Conservation (phyloP, 2,888 invertebrate species). For the Melanostoma scalare region DNA sequence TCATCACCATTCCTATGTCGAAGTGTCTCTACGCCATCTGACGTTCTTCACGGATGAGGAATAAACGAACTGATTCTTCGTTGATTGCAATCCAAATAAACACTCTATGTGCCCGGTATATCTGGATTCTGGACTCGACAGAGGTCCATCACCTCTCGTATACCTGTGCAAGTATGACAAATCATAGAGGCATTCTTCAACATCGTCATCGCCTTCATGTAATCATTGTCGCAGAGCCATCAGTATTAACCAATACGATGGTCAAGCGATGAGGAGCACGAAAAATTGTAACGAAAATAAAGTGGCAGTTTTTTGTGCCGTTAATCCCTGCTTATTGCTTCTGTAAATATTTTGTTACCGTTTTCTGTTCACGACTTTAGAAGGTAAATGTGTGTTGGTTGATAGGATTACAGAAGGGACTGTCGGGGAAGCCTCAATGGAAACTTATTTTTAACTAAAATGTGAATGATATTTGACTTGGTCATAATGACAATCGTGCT, state of each 20-base stretch:
- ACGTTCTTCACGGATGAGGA: conserved; percentile 37
- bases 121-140: conserved; percentile 15
- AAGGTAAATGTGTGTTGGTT: neutral
- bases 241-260: neutral
- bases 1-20: conserved; percentile 62
- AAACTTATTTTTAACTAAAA: no score
- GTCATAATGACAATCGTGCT: no score
- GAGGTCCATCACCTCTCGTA: conserved; percentile 56
- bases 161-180: conserved; percentile 43
- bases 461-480: no score
- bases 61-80: conserved; percentile 73
- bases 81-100: conserved; percentile 72
- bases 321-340: conserved; percentile 71
- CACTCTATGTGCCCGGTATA: conserved; percentile 25
- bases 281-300: conserved; percentile 55
- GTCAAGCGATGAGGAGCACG: conserved; percentile 32
- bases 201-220: conserved; percentile 47
- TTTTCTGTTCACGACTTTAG: conserved; percentile 29
- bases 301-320: conserved; percentile 55
- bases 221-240: conserved; percentile 13
- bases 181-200: conserved; percentile 56
- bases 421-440: neutral
- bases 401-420: neutral
- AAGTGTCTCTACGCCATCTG: conserved; percentile 10
- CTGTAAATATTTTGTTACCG: conserved; percentile 68